Evolutionary conservation across 1,140 invertebrate species (phyloP), one percentile per base, ranked within the genome.

Genomic region (Dreissena polymorpha): DNA sequence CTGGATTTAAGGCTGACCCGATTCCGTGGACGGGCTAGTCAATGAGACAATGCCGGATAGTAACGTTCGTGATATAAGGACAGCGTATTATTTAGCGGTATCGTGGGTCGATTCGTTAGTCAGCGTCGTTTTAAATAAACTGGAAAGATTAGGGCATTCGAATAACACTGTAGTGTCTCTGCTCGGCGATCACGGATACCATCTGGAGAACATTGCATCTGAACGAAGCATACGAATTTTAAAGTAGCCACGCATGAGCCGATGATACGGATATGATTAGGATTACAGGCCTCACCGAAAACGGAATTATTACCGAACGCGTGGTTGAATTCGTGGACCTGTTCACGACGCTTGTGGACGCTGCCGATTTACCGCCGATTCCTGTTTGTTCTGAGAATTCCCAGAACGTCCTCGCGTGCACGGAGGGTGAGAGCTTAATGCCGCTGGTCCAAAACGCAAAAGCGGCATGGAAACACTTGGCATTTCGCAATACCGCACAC

Each of bases 151-250:
- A 5, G 83, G 77, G 27, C 49, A 79, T 1, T 21, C 50, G 10
- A 27, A 80, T 29, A 39, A 69, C 68, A 85, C 83, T 18, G 53
- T 85, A 16, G 39, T 85, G 12, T 79, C 76, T 72, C 92, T 97
- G 27, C 95, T 96, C 49, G 95, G 96, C 65, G 97, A 98, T 93
- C 96, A 97, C 93, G 97, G 96, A 96, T 97, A 96, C 96, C 96
- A 96, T 23, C 90, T 97, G 96, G 97, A 50, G 96, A 98, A 93
- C 96, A 97, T 89, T 95, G 96, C 27, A 53, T 25, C 60, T 84
- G 82, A 73, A 29, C 67, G 10, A 84, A 84, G 70, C 53, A 53
- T 13, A 79, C 68, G 21, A 80, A 80, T 49, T 85, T 79, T 39
- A 63, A 85, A 21, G 18, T 79, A 0, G 77, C 57, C 23, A 74